Conservation (phyloP, 2,113 vertebrate genomes). For the Progne subis region DNA sequence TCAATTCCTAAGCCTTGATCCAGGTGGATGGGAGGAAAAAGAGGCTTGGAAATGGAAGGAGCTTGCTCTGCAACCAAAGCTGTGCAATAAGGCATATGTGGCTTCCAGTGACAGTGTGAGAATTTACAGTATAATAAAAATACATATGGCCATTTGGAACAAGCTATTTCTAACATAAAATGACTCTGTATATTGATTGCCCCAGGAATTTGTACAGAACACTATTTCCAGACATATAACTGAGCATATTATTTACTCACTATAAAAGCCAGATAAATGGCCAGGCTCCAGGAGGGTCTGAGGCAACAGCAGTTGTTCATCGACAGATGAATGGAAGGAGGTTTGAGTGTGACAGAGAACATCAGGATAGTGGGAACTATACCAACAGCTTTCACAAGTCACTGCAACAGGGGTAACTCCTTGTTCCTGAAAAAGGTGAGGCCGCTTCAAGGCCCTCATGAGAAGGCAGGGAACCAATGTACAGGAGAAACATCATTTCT, state of each 20-base stretch:
- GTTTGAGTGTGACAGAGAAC: not conserved
- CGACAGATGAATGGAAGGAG: constrained; percentile 39
- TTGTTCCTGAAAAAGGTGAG: not conserved
- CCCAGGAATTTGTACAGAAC: constrained; percentile 59
- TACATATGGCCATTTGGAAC: constrained; percentile 62
- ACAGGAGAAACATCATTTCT: not conserved
- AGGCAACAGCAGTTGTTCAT: not conserved
- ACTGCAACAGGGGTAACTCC: not conserved
- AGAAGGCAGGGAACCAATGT: not conserved
- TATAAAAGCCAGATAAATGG: constrained; percentile 58
- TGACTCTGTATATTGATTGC: constrained; percentile 59
- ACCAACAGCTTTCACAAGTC: not conserved
- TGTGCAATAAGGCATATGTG: constrained; percentile 19
- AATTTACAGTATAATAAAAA: constrained; percentile 68
- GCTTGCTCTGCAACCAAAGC: not conserved
- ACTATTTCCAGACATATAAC: constrained; percentile 60
- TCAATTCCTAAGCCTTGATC: not conserved
- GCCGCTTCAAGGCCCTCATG: not conserved
- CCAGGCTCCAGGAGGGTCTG: constrained; percentile 18
- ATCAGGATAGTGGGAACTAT: not conserved
- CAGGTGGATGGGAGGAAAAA: not conserved
- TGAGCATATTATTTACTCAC: constrained; percentile 63
- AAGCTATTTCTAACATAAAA: constrained; percentile 68
- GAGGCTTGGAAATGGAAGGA: not conserved
- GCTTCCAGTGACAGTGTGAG: constrained; percentile 46